Conservation (phyloP, 2,113 vertebrate genomes). For the Scopus umbretta region DNA sequence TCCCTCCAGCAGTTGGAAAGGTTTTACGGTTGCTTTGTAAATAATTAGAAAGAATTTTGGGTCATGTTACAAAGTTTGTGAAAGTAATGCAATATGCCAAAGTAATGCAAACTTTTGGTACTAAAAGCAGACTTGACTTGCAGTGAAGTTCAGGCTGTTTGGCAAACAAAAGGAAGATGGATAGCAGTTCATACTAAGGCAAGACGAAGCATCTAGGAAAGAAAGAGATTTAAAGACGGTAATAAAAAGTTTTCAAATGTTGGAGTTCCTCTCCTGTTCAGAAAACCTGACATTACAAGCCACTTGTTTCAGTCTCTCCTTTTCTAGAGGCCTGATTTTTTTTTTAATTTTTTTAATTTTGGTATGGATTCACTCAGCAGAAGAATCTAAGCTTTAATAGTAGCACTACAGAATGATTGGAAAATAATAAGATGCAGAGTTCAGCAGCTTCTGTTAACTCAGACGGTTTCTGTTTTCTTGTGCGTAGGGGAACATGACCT, state of each 20-base stretch:
- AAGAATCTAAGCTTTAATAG: background rate
- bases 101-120: background rate
- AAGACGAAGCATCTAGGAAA: rapidly evolving
- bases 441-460: background rate
- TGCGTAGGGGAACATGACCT: background rate
- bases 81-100: background rate
- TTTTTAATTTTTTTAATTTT: background rate
- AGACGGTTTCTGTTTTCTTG: background rate
- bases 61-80: background rate
- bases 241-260: background rate
- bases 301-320: background rate
- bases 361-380: background rate
- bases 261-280: background rate
- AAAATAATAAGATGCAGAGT: background rate
- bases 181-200: background rate
- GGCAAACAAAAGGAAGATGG: background rate
- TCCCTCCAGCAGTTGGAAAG: background rate
- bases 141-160: background rate
- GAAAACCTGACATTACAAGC: background rate
- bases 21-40: background rate
- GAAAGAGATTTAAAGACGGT: background rate
- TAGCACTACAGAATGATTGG: background rate
- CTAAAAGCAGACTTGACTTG: background rate
- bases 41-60: background rate
- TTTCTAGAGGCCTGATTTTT: background rate